Evolutionary conservation across 2,113 vertebrate species (phyloP).

Genomic region (Nesoenas mayeri): DNA sequence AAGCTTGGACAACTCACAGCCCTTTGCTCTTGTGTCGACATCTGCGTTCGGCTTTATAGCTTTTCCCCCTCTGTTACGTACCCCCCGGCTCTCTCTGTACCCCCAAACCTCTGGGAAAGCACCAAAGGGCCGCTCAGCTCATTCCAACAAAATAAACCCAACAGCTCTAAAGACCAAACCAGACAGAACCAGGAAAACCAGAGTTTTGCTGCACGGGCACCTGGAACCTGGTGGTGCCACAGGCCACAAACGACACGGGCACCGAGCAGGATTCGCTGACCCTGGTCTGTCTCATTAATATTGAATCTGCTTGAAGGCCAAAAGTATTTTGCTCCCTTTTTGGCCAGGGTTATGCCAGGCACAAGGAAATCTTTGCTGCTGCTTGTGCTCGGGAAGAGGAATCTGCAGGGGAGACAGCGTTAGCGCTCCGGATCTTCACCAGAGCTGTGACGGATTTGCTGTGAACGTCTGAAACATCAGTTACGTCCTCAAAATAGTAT

Average conservation of each 20-base stretch:
- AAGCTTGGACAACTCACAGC: neutral
- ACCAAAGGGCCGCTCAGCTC: neutral
- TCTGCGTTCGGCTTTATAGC: neutral
- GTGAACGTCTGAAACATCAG: neutral
- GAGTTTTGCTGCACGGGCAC: neutral
- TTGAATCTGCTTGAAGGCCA: neutral
- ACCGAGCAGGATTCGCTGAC: neutral
- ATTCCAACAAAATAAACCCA: neutral
- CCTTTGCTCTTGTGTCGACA: neutral
- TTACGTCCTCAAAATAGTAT: neutral
- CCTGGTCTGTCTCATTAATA: neutral
- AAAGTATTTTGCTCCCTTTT: neutral
- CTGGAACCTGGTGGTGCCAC: neutral
- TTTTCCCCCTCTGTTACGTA: neutral
- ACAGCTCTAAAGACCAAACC: neutral
- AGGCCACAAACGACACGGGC: rapidly evolving
- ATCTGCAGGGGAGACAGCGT: neutral
- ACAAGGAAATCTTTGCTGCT: neutral
- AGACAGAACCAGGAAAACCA: neutral
- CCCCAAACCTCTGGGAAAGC: neutral
- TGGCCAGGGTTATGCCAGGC: neutral
- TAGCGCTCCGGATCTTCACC: neutral
- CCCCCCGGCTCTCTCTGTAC: neutral
- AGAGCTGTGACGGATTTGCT: neutral
- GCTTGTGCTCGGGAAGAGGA: neutral